Conservation (phyloP, 2,888 invertebrate genomes). For the Pristionchus mayeri region DNA sequence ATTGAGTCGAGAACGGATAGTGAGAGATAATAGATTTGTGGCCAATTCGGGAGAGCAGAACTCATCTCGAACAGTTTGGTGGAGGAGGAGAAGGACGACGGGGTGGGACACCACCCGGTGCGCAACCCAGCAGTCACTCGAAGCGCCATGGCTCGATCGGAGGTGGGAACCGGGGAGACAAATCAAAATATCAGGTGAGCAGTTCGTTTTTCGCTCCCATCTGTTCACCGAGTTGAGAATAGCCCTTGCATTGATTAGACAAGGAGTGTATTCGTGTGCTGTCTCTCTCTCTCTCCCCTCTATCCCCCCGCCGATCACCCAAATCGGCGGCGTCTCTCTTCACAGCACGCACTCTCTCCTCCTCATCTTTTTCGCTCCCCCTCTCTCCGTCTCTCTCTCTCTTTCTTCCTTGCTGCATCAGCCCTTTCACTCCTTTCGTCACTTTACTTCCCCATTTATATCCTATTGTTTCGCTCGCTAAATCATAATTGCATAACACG, state of each 20-base stretch:
- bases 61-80: neutral
- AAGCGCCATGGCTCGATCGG: neutral
- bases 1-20: conserved; percentile 4
- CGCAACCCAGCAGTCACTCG: neutral
- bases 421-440: conserved; percentile 45
- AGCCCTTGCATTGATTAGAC: conserved; percentile 42
- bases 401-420: neutral
- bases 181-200: neutral
- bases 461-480: neutral
- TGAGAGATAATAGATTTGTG: conserved; percentile 29
- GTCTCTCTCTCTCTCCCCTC: conserved; percentile 38
- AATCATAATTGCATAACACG: neutral
- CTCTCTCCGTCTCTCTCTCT: conserved; percentile 30
- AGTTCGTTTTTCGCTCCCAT: neutral
- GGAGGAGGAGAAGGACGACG: neutral
- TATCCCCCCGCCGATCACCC: conserved; percentile 41
- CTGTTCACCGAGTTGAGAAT: conserved; percentile 21
- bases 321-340: conserved; percentile 27
- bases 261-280: conserved; percentile 22
- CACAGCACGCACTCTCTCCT: neutral
- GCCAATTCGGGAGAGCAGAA: conserved; percentile 12
- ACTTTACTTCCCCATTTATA: conserved; percentile 41
- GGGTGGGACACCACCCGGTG: no score
- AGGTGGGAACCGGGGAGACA: neutral
- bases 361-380: neutral